Evolutionary conservation across 2,797 vertebrate genomes (phyloP).

Genomic region (Pristis pectinata): DNA sequence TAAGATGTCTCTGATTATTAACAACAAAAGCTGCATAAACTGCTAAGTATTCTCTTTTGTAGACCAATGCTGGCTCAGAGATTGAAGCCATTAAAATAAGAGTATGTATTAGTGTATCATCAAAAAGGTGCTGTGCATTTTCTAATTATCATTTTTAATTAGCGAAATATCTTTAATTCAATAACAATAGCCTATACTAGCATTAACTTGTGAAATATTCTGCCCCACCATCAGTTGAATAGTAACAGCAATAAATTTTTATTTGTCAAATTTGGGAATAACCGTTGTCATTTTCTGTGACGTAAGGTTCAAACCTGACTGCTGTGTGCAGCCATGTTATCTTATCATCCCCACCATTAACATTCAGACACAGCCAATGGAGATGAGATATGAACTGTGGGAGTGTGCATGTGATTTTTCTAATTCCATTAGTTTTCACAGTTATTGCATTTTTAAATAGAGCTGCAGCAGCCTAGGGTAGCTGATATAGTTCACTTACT

Average conservation of each 20-base stretch:
- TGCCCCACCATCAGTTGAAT: background rate
- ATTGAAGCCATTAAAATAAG: background rate
- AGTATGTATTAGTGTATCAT: background rate
- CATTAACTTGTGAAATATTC: background rate
- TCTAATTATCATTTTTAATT: conserved; percentile 7
- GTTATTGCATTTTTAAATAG: conserved; percentile 7
- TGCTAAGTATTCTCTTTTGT: background rate
- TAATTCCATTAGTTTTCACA: conserved; percentile 14
- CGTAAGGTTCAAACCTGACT: background rate
- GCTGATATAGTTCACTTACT: background rate
- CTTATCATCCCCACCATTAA: background rate
- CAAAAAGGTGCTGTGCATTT: background rate
- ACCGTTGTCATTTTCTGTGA: background rate
- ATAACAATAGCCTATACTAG: background rate
- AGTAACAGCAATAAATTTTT: background rate
- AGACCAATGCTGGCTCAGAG: background rate
- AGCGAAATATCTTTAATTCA: background rate
- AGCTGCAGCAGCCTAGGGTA: too few species aligned
- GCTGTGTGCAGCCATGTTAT: background rate
- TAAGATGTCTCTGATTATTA: background rate
- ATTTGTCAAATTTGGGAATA: background rate
- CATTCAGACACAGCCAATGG: background rate
- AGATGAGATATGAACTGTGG: conserved; percentile 8
- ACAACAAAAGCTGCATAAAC: background rate
- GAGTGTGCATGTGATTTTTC: conserved; percentile 11